Conservation (phyloP, 2,888 invertebrate genomes). For the Seira sanloemensis region DNA sequence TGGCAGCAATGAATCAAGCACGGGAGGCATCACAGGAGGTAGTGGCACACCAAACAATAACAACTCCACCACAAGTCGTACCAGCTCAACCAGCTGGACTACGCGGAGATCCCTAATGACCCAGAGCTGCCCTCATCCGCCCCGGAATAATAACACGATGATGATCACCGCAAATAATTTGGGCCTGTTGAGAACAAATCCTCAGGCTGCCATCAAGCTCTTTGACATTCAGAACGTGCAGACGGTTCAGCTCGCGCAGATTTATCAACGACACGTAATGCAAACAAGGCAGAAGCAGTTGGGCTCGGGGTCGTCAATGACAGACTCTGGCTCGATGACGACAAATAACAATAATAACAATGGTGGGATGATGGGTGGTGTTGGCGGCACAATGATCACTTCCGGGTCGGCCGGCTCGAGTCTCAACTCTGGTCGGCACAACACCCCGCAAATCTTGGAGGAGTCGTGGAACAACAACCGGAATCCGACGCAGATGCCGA, state of each 20-base stretch:
- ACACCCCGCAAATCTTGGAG: constrained; percentile 63
- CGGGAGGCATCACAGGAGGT: constrained; percentile 38
- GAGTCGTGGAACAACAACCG: constrained; percentile 70
- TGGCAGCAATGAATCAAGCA: constrained; percentile 65
- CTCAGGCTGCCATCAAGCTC: constrained; percentile 61
- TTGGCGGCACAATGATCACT: not conserved
- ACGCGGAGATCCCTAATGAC: constrained; percentile 61
- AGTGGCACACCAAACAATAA: constrained; percentile 59
- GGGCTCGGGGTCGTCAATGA: constrained; percentile 49
- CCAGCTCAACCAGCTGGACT: constrained; percentile 35
- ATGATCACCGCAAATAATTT: constrained; percentile 27
- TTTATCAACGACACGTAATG: constrained; percentile 47
- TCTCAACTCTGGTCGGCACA: constrained; percentile 49
- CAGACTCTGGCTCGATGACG: constrained; percentile 53
- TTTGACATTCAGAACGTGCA: constrained; percentile 68
- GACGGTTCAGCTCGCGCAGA: constrained; percentile 60
- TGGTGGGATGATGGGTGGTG: constrained; percentile 30
- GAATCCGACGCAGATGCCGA: constrained; percentile 53
- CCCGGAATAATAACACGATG: constrained; percentile 44
- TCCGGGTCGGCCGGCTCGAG: constrained; percentile 56
- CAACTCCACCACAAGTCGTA: constrained; percentile 37
- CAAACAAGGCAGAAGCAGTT: constrained; percentile 33
- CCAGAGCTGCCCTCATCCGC: constrained; percentile 68
- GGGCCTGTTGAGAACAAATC: constrained; percentile 49
- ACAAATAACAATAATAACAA: constrained; percentile 45